These are phyloP conservation scores for Panopea generosa DNA, from an alignment of 2,888 invertebrate genomes.

Conservation along the genomic window DNA sequence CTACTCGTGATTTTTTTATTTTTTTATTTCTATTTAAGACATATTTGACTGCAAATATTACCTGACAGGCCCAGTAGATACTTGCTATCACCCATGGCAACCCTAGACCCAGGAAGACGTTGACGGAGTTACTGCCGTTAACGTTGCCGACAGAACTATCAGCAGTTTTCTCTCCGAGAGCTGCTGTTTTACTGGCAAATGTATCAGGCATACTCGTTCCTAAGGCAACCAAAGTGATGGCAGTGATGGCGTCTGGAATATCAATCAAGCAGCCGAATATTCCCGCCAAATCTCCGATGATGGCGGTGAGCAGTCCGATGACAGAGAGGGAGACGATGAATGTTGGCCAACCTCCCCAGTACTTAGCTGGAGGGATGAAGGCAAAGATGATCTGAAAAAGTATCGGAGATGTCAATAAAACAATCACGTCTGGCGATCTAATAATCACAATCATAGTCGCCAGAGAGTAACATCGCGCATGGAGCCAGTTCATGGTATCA, in stretches of 20 bases:
- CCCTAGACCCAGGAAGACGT: slow-evolving; percentile 88
- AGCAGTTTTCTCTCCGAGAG: slow-evolving; percentile 87
- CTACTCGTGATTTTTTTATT: too few relatives aligned
- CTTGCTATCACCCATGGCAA: slow-evolving; percentile 88
- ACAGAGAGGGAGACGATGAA: slow-evolving; percentile 87
- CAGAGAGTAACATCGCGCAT: too few relatives aligned
- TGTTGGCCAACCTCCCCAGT: slow-evolving; percentile 87
- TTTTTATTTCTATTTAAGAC: too few relatives aligned
- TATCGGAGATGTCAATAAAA: too few relatives aligned
- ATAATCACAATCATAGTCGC: too few relatives aligned
- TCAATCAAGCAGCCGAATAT: slow-evolving; percentile 88
- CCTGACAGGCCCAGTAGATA: slow-evolving; percentile 85
- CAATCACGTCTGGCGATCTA: too few relatives aligned
- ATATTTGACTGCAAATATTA: too few relatives aligned
- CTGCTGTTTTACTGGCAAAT: slow-evolving; percentile 88
- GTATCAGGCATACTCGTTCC: slow-evolving; percentile 88
- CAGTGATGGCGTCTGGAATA: slow-evolving; percentile 87
- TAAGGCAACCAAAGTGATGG: slow-evolving; percentile 87
- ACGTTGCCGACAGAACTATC: slow-evolving; percentile 89
- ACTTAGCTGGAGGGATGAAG: slow-evolving; percentile 86
- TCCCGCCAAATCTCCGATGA: slow-evolving; percentile 88
- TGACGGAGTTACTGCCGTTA: slow-evolving; percentile 89
- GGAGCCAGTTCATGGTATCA: too few relatives aligned
- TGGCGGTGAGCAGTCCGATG: slow-evolving; percentile 87
- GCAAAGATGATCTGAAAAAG: slow-evolving; percentile 86